phyloP scores from a whole-genome alignment of 2,888 invertebrate species.

The Rhagophthalmus giganteus region DNA sequence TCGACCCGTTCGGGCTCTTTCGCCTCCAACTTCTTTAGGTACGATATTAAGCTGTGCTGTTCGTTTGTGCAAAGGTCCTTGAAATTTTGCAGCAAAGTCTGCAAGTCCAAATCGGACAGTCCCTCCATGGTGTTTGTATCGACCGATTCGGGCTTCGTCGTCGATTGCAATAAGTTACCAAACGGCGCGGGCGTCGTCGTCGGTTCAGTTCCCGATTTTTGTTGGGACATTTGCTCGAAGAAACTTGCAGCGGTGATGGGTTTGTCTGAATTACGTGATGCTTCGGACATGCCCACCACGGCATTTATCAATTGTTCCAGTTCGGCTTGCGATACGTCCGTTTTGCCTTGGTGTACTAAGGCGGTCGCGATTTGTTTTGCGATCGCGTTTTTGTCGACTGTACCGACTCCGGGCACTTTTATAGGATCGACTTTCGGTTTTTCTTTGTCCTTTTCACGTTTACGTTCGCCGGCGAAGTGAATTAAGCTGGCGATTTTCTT shows the following conservation, averaged over 20 bases:
- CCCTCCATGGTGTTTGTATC: slow-evolving; percentile 63
- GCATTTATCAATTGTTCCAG: slow-evolving; percentile 78
- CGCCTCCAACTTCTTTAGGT: slow-evolving; percentile 78
- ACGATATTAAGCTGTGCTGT: slow-evolving; percentile 79
- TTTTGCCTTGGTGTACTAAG: slow-evolving; percentile 76
- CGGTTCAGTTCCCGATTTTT: slow-evolving; percentile 15
- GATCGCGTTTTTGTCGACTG: slow-evolving; percentile 77
- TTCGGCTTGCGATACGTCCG: slow-evolving; percentile 78
- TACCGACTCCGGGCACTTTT: slow-evolving; percentile 69
- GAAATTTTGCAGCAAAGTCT: slow-evolving; percentile 77
- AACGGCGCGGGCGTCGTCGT: too few species aligned
- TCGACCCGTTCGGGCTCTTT: slow-evolving; percentile 78
- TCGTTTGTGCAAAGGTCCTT: slow-evolving; percentile 80
- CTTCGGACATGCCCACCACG: slow-evolving; percentile 72
- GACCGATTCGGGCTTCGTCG: slow-evolving; percentile 25
- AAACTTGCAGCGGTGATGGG: slow-evolving; percentile 60
- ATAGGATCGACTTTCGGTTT: slow-evolving; percentile 56
- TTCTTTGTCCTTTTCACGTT: slow-evolving; percentile 50
- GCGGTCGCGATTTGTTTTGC: slow-evolving; percentile 81
- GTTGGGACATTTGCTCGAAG: slow-evolving; percentile 49
- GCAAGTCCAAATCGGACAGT: slow-evolving; percentile 77
- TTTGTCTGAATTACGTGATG: slow-evolving; percentile 58
- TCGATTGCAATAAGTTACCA: slow-evolving; percentile 10
- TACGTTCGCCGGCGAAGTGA: slow-evolving; percentile 64
- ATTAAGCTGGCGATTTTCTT: slow-evolving; percentile 75